Percentiles rank a stretch among this genome's conserved stretches.
phyloP scores from a whole-genome alignment of 2,113 vertebrate genomes.

The Hypomesus transpacificus region DNA sequence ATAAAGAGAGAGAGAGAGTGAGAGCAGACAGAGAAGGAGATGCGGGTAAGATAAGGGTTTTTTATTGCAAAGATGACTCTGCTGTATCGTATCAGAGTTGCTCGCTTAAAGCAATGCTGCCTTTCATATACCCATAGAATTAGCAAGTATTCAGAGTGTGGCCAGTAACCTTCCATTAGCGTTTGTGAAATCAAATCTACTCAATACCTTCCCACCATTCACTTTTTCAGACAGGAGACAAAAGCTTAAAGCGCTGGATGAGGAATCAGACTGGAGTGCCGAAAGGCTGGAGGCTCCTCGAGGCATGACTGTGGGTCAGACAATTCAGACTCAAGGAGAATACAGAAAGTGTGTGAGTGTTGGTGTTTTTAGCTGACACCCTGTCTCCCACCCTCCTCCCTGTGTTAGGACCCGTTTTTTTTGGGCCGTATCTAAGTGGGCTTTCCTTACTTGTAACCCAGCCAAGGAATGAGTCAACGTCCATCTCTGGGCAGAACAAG shows the following conservation, averaged over 20 bases:
- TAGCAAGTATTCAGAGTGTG: no score
- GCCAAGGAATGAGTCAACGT: slow-evolving; percentile 49
- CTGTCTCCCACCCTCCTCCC: background rate
- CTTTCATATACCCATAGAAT: no score
- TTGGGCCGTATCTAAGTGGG: slow-evolving; percentile 49
- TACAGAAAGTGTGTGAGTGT: background rate
- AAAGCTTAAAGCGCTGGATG: no score
- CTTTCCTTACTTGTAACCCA: slow-evolving; percentile 23
- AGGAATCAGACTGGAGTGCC: no score
- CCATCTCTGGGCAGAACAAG: slow-evolving; percentile 21
- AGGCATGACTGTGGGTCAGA: background rate
- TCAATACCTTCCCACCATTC: no score
- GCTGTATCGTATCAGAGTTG: no score
- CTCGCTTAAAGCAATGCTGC: no score
- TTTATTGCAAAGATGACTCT: background rate
- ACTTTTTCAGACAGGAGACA: no score
- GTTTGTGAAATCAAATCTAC: no score
- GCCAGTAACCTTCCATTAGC: no score
- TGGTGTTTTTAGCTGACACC: background rate
- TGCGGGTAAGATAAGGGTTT: background rate
- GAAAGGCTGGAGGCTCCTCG: no score
- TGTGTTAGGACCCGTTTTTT: slow-evolving; percentile 48
- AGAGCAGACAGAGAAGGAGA: background rate
- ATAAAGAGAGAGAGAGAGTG: background rate
- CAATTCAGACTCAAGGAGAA: background rate